These are phyloP conservation scores for Phallusia fumigata DNA, from an alignment of 23 tunicate species.

Conservation along the genomic window DNA sequence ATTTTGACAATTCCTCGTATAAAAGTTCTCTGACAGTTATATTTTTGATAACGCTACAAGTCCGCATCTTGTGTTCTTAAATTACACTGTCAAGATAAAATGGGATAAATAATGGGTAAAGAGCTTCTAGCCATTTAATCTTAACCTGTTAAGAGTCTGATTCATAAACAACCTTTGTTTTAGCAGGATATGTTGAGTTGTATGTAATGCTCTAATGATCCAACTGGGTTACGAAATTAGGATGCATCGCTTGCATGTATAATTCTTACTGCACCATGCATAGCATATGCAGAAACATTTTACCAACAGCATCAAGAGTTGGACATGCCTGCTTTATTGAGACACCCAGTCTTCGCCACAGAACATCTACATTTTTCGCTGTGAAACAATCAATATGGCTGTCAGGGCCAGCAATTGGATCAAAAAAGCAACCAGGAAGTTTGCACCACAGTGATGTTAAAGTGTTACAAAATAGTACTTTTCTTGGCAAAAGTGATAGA, in stretches of 20 bases:
- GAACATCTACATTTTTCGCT: not conserved
- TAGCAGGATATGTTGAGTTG: not conserved
- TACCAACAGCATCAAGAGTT: not conserved
- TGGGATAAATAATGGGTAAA: no score
- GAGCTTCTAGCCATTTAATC: no score
- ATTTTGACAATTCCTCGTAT: no score
- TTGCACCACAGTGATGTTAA: conserved; percentile 1
- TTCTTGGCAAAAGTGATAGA: not conserved
- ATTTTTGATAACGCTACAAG: no score
- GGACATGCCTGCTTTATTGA: not conserved
- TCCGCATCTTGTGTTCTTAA: no score
- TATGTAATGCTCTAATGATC: not conserved
- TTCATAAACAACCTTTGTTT: no score
- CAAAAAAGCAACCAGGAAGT: not conserved
- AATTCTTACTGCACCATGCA: not conserved
- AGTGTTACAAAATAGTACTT: not conserved
- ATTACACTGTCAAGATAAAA: no score
- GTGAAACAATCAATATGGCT: not conserved
- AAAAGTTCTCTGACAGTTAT: no score
- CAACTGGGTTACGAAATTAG: not conserved
- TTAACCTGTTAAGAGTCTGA: no score
- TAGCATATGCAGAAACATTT: not conserved
- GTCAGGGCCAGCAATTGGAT: not conserved
- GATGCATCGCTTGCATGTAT: no score
- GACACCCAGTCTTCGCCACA: not conserved